Conservation (phyloP, 2,888 invertebrate species). For the Pilophorus perplexus region DNA sequence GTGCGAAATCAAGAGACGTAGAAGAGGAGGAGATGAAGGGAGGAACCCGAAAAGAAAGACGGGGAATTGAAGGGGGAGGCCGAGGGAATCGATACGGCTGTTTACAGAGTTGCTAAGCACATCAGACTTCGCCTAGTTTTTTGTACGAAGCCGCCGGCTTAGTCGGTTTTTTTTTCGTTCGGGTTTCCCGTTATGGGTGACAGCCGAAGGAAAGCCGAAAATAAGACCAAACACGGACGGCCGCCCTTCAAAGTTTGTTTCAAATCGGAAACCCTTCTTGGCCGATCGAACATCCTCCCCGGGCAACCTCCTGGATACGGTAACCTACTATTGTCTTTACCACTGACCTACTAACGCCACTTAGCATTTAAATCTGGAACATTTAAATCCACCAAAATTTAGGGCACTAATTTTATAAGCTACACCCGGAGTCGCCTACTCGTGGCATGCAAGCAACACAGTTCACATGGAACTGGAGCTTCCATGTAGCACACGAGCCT, state of each 20-base stretch:
- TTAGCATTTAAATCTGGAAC: too few relatives aligned
- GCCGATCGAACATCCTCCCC: constrained; percentile 40
- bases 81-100: constrained; percentile 35
- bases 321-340: constrained; percentile 16
- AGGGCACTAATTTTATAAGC: too few relatives aligned
- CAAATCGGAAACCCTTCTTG: constrained; percentile 36
- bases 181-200: constrained; percentile 2
- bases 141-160: not conserved
- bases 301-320: constrained; percentile 42
- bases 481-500: too few relatives aligned
- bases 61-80: not conserved
- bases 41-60: not conserved
- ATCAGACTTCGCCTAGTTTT: constrained; percentile 2
- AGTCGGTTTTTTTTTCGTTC: not conserved
- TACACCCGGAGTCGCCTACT: too few relatives aligned
- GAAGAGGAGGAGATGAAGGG: not conserved
- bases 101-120: constrained; percentile 43
- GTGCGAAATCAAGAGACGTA: too few relatives aligned
- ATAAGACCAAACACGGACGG: constrained; percentile 18
- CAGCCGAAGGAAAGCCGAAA: not conserved
- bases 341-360: too few relatives aligned
- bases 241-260: constrained; percentile 46
- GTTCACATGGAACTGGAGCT: too few relatives aligned
- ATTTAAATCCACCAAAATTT: too few relatives aligned
- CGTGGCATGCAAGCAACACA: too few relatives aligned